Percentiles rank a stretch among this genome's conserved stretches.
phyloP scores from a whole-genome alignment of 2,113 vertebrate genomes.

The Craseonycteris thonglongyai region DNA sequence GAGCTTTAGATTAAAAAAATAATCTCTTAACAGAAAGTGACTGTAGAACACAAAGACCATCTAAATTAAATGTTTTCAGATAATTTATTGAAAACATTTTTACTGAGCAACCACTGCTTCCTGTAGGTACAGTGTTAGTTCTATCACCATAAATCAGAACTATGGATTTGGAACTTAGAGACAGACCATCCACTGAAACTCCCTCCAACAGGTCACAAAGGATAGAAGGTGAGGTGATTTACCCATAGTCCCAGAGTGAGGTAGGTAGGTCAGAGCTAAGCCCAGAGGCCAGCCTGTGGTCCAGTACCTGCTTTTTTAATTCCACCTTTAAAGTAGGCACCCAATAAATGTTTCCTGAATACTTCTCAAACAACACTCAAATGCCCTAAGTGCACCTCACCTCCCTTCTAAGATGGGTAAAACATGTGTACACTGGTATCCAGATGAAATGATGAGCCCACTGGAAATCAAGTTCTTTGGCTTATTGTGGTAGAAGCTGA shows the following conservation, averaged over 20 bases:
- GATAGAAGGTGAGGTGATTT: background rate
- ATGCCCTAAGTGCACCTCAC: conserved; percentile 73
- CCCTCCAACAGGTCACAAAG: background rate
- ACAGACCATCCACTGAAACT: background rate
- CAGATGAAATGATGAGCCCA: conserved; percentile 91
- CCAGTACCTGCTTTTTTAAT: background rate
- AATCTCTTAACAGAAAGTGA: background rate
- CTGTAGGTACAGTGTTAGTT: background rate
- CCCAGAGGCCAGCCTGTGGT: background rate
- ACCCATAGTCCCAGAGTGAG: background rate
- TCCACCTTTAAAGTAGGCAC: background rate
- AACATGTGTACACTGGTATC: conserved; percentile 94
- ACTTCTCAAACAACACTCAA: background rate
- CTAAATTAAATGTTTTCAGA: background rate
- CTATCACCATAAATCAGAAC: background rate
- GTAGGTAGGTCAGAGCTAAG: background rate
- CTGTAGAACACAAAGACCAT: background rate
- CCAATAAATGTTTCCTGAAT: background rate
- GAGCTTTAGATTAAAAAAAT: background rate
- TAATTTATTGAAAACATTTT: background rate
- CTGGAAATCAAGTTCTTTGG: conserved; percentile 76
- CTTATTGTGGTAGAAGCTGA: conserved; percentile 90
- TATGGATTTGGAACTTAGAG: background rate
- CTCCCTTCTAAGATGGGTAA: conserved; percentile 93
- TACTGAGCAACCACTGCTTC: background rate